phyloP scores from a whole-genome alignment of 2,888 invertebrate species.

The Acrocyrtus sp. region DNA sequence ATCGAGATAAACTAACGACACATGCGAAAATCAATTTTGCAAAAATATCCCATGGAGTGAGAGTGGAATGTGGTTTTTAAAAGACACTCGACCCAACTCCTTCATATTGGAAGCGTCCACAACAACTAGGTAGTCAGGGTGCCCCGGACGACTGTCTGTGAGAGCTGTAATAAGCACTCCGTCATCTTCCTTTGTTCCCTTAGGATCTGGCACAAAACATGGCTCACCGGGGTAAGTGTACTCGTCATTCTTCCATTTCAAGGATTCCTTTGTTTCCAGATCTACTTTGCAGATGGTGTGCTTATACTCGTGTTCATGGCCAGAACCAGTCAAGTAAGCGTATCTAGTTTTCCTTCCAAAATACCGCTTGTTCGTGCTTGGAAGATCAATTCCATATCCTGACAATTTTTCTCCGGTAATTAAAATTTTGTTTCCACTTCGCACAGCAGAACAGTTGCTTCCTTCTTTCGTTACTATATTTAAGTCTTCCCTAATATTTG shows the following conservation, averaged over 20 bases:
- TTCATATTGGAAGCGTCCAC: slow-evolving; percentile 21
- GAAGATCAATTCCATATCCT: slow-evolving; percentile 67
- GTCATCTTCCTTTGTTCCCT: slow-evolving; percentile 36
- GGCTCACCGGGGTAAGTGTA: slow-evolving; percentile 11
- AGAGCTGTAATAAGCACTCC: slow-evolving; percentile 24
- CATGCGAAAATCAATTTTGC: slow-evolving; percentile 18
- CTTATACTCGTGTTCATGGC: slow-evolving; percentile 61
- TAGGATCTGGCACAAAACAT: slow-evolving; percentile 27
- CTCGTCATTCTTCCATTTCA: slow-evolving; percentile 25
- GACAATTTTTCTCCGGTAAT: slow-evolving; percentile 62
- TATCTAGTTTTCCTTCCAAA: slow-evolving; percentile 66
- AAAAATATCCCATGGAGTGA: slow-evolving; percentile 27
- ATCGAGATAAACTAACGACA: too few relatives aligned
- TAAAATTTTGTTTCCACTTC: slow-evolving; percentile 64
- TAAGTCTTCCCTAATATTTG: slow-evolving; percentile 37
- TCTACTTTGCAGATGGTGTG: slow-evolving; percentile 33
- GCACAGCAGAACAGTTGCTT: slow-evolving; percentile 65
- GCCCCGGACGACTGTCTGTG: slow-evolving; percentile 10
- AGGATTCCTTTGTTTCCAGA: slow-evolving; percentile 22
- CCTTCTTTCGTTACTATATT: slow-evolving; percentile 57
- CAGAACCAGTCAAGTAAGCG: slow-evolving; percentile 67
- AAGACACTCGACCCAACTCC: slow-evolving; percentile 23
- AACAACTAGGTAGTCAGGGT: slow-evolving; percentile 20
- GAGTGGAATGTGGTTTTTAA: slow-evolving; percentile 27
- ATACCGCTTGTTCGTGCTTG: slow-evolving; percentile 67